Conservation (phyloP, 1,140 invertebrate species). For the Halotydeus destructor region DNA sequence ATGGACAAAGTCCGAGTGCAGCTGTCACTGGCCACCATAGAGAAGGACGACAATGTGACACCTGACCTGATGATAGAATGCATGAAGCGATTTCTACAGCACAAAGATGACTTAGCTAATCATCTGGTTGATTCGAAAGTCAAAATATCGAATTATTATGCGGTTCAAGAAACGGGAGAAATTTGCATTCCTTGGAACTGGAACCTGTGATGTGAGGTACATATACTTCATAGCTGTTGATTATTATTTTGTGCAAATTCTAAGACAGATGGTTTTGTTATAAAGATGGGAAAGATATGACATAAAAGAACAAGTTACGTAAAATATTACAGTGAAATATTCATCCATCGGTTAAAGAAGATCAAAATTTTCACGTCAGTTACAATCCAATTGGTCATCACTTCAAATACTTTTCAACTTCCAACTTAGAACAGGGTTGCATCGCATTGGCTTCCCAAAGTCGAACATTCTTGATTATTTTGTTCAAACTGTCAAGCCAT, state of each 20-base stretch:
- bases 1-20: conserved; percentile 37
- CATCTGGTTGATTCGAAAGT: conserved; percentile 37
- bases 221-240: too few species aligned
- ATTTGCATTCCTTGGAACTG: conserved; percentile 85
- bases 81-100: conserved; percentile 38
- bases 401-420: too few species aligned
- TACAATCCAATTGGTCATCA: too few species aligned
- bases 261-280: too few species aligned
- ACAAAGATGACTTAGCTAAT: conserved; percentile 25
- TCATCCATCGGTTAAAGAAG: too few species aligned
- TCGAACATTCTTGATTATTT: neutral
- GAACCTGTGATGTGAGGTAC: conserved; percentile 19
- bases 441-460: too few species aligned
- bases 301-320: too few species aligned
- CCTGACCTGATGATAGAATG: conserved; percentile 59
- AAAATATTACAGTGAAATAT: too few species aligned
- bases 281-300: too few species aligned
- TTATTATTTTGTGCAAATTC: too few species aligned
- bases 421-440: too few species aligned
- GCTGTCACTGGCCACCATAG: conserved; percentile 42
- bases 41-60: conserved; percentile 72
- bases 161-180: conserved; percentile 65
- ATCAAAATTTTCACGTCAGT: too few species aligned
- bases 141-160: conserved; percentile 71
- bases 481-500: conserved; percentile 1